These are phyloP conservation scores for Lepas anatifera DNA, from an alignment of 2,888 invertebrate genomes.

Conservation along the genomic window DNA sequence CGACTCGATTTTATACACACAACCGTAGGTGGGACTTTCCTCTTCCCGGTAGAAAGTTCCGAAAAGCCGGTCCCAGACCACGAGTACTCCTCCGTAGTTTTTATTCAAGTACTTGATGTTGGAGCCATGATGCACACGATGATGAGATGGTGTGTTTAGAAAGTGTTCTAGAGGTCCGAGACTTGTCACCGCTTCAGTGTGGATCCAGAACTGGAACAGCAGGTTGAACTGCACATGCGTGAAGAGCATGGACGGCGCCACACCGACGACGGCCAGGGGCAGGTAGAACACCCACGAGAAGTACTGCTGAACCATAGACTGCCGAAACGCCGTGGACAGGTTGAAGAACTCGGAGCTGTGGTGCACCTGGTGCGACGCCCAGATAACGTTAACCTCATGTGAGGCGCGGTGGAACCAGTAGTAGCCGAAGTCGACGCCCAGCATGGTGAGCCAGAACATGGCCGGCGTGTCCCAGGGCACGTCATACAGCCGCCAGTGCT, in stretches of 20 bases:
- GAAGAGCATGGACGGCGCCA: slow-evolving; percentile 66
- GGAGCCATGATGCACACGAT: slow-evolving; percentile 71
- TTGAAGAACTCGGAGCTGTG: slow-evolving; percentile 85
- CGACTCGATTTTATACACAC: slow-evolving; percentile 21
- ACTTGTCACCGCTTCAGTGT: slow-evolving; percentile 65
- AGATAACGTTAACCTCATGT: slow-evolving; percentile 62
- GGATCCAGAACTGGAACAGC: slow-evolving; percentile 88
- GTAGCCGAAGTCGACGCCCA: slow-evolving; percentile 41
- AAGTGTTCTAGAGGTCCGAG: slow-evolving; percentile 76
- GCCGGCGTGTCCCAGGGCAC: slow-evolving; percentile 14
- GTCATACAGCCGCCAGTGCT: slow-evolving; percentile 12
- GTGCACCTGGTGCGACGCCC: slow-evolving; percentile 84
- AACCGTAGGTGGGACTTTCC: slow-evolving; percentile 22
- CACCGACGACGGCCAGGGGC: slow-evolving; percentile 46
- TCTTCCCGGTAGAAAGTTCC: slow-evolving; percentile 24
- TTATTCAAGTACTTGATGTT: slow-evolving; percentile 85
- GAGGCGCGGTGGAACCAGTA: slow-evolving; percentile 24
- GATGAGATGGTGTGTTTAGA: slow-evolving; percentile 81
- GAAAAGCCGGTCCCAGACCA: slow-evolving; percentile 62
- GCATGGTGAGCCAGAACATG: slow-evolving; percentile 43
- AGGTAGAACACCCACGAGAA: slow-evolving; percentile 30
- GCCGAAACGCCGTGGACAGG: slow-evolving; percentile 66
- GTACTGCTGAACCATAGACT: slow-evolving; percentile 52
- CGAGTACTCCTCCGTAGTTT: slow-evolving; percentile 82
- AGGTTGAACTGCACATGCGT: slow-evolving; percentile 80